Evolutionary conservation across 2,797 vertebrate species (phyloP), one percentile per base, ranked within the genome.

Genomic region (Gouania willdenowi): DNA sequence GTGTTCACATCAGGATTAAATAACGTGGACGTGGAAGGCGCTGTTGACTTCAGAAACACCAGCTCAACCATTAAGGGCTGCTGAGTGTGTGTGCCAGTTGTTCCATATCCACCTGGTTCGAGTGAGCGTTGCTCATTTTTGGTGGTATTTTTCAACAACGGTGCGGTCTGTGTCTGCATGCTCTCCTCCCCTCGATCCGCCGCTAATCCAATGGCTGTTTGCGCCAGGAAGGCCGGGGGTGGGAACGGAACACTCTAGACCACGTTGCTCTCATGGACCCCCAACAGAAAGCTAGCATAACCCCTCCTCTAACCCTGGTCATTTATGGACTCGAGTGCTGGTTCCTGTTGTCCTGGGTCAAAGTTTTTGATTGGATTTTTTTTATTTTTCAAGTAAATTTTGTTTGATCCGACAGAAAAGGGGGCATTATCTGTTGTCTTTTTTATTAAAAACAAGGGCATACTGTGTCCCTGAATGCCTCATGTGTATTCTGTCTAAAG

Each of bases 181-280:
- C 56, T 82, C 79, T 78, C 82, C 84, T 83, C 81, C 73, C 75
- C 79, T 83, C 75, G 44, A 67, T 79, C 76, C 70, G 61, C 82
- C 85, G 86, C 84, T 87, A 84, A 87, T 87, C 84, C 85, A 87
- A 70, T 85, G 82, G 76, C 78, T 79, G 83, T 77, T 80, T 86
- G 82, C 77, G 79, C 74, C 77, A 76, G 63, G 66, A 79, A 79
- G 79, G 70, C 76, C 73, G 70, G 80, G 81, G 84, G 79, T 80
- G 83, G 84, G 73, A 80, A 47, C 66, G 52, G 65, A 75, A 71
- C 77, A 71, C 63, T 59, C 55, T 48, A 58, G 71, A 83, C 77
- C 85, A 69, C 82, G 76, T 79, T 80, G n/a, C n/a, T 74, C 54
- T 64, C 16, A 42, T 54, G 54, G 54, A 66, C 35, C 54, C 52